Percentiles rank a stretch among this genome's conserved stretches.
Conservation (phyloP, 2,888 invertebrate species). For the Leptopilina myrica region DNA sequence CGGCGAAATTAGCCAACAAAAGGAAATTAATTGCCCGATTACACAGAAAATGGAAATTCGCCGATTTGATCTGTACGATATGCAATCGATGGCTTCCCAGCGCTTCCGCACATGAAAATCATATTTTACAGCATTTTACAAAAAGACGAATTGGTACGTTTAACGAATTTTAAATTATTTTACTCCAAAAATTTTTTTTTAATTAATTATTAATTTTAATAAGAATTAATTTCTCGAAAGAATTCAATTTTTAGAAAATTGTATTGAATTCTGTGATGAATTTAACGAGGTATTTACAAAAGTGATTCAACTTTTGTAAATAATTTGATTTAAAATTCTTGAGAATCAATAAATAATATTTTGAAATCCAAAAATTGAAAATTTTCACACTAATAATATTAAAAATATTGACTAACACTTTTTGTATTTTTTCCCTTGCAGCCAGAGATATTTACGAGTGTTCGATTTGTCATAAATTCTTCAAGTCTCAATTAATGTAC, state of each 20-base stretch:
- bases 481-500: conserved; percentile 63
- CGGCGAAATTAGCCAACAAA: conserved; percentile 8
- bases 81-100: conserved; percentile 72
- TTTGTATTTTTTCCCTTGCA: conserved; percentile 52
- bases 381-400: no score
- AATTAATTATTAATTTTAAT: no score
- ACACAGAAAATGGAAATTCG: conserved; percentile 61
- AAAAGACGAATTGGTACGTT: conserved; percentile 69
- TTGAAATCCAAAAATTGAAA: no score
- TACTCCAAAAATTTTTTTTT: no score
- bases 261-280: no score
- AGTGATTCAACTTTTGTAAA: no score
- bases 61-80: conserved; percentile 66
- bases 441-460: conserved; percentile 66
- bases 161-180: background rate
- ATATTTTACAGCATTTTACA: conserved; percentile 70
- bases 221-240: no score
- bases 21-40: background rate
- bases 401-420: background rate
- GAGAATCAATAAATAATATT: no score
- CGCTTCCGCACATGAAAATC: conserved; percentile 63
- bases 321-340: no score
- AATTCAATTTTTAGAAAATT: no score
- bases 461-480: conserved; percentile 65
- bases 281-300: no score